Base-by-base conservation (phyloP, 2,888 invertebrate species). In the Hedychridium roseum region DNA sequence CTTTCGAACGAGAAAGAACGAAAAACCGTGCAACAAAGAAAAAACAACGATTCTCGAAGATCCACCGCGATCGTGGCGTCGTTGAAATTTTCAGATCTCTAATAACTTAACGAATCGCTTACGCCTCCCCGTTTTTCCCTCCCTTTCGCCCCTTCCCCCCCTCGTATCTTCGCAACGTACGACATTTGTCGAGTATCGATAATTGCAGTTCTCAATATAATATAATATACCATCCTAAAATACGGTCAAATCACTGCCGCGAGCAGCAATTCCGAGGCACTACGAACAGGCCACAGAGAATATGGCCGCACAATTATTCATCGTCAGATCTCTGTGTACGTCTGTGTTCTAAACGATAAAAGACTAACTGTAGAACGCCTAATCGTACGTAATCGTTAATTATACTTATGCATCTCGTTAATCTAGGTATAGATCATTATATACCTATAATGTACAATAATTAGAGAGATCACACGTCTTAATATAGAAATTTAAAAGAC, bases 201-300 rank as follows among this genome's bases (percentile, higher is more conserved):
- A 73, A 72, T 73, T 72, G 72, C 70, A 69, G 66, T 68, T 68
- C 64, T 70, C 65, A 68, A 72, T 74, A 72, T 71, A 69, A 72
- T 72, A 73, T 70, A 65, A 72, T 73, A 74, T 73, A 74, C 73
- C 74, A 63, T 75, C 71, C 73, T 74, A 77, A 76, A 78, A 78
- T 78, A 78, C 73, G 73, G 72, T 76, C 73, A 78, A 78, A 78
- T 77, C 70, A 73, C 78, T 78, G 78, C 78, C 67, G 58, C 71
- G 71, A 75, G 78, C 78, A 78, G 78, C 73, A 75, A 78, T 78
- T 78, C 74, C 78, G 78, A 78, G 78, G 78, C 78, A 78, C 78
- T 78, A 78, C 78, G 73, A 78, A 77, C 76, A 73, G 78, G 74
- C 78, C 78, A 78, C 73, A 75, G 65, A 71, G 68, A 74, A 71